Conservation (phyloP, 2,797 vertebrate species). For the Melanotaenia maccullochi region DNA sequence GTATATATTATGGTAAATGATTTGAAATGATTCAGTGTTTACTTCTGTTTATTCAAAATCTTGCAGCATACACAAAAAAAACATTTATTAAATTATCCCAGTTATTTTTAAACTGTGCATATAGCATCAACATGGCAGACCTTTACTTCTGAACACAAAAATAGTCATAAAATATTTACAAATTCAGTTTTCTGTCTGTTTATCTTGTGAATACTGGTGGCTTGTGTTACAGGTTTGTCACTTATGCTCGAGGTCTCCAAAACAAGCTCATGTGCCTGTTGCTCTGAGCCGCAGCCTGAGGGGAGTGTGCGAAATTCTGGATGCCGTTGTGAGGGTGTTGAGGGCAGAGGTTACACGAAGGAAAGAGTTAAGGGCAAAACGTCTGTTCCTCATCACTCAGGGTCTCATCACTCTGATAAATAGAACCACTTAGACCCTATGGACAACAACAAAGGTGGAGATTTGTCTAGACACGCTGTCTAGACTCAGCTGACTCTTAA, state of each 20-base stretch:
- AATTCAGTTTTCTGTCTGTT: constrained; percentile 30
- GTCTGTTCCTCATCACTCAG: constrained; percentile 28
- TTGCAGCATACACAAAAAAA: background rate
- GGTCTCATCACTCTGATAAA: constrained; percentile 51
- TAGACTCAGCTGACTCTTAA: constrained; percentile 15
- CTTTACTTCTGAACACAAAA: background rate
- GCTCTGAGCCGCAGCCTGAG: constrained; percentile 28
- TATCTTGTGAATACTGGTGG: constrained; percentile 32
- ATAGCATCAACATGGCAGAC: background rate
- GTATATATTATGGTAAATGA: background rate
- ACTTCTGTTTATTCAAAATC: constrained; percentile 5
- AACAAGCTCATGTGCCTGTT: constrained; percentile 45
- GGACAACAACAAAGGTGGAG: constrained; percentile 28
- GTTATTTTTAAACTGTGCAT: constrained; percentile 32
- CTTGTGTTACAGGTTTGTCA: constrained; percentile 54
- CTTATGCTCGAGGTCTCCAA: constrained; percentile 37
- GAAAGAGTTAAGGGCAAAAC: constrained; percentile 41
- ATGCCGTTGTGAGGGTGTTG: constrained; percentile 63
- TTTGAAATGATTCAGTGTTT: background rate
- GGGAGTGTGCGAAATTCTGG: constrained; percentile 77
- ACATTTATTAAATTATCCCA: constrained; percentile 24
- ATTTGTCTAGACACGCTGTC: constrained; percentile 55
- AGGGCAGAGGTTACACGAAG: constrained; percentile 58
- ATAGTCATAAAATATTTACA: constrained; percentile 35
- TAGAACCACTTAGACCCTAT: constrained; percentile 28